Evolutionary conservation across 2,888 invertebrate species (phyloP), one percentile per base, ranked within the genome.

Genomic region (Dugesia japonica): DNA sequence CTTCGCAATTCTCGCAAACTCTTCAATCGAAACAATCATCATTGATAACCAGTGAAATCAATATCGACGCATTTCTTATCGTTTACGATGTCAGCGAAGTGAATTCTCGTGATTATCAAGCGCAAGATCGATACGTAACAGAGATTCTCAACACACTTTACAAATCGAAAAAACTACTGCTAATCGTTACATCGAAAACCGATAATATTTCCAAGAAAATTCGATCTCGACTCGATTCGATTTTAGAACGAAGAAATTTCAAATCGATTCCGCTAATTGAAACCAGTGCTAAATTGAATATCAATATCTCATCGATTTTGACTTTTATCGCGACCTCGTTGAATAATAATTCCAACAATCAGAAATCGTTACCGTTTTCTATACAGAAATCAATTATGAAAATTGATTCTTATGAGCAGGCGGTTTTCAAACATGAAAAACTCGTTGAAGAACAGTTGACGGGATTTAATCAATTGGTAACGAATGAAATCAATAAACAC

Each of bases 61-160:
- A 4, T 31, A 56, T 56, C n/a, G 56, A 56, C 23, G 56, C 56
- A n/a, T 56, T 56, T 56, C 56, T 56, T n/a, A 56, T 56, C n/a
- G 56, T 56, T n/a, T 56, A 56, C 56, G 56, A 56, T n/a, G 56
- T 56, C 56, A 56, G 56, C 17, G 56, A 56, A 23, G 56, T 56
- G 9, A 20, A 4, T n/a, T 56, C 56, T 56, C 56, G 56, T 7
- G 56, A 56, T n/a, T 56, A 13, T n/a, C 23, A n/a, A n/a, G 56
- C 56, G 1, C 56, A 56, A 56, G 56, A 56, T 23, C n/a, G 56
- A 56, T 56, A 9, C 56, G 20, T 56, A 20, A 56, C 56, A 4
- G 56, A 56, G 7, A n/a, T 56, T 23, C 56, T 56, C 56, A 56
- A n/a, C 17, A 4, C 20, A 4, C 56, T 56, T 23, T 23, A 7